Base-by-base conservation (phyloP, 53 echinoderm and acorn worm genomes). In the Hippasteria phrygiana region DNA sequence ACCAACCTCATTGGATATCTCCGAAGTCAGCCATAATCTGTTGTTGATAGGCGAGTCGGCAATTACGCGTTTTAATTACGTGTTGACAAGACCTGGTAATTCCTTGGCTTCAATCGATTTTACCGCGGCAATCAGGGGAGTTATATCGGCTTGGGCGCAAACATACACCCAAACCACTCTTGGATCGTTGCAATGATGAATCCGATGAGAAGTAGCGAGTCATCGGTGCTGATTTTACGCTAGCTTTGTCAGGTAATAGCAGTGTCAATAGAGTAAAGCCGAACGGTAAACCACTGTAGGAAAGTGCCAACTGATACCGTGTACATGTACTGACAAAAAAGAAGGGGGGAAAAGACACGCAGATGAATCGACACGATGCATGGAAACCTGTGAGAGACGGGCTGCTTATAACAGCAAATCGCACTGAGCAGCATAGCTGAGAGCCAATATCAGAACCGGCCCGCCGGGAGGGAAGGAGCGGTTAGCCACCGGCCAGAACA, bases 51-150 rank as follows among this genome's bases (percentile, higher is more conserved):
- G 87, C 91, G 69, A 85, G 87, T 78, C 69, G 48, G 54, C 87
- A 91, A 91, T 91, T 91, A 91, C 69, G 87, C 41, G 42, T 78
- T 87, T 91, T 87, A 91, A 91, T 91, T 91, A 69, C 78, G 87
- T 91, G 91, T 91, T 91, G 91, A 90, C 90, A 70, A 71, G 65
- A 82, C 28, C 43, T 82, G 5, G 82, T 78, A 82, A 82, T 65
- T 29, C 70, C 31, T 22, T 0, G 70, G 47, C 37, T 35, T 85
- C 70, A 85, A 71, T 85, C 85, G 70, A 85, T 70, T 46, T 36
- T 17, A 48, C 67, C 66, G 71, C 48, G 20, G 48, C 85, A 71
- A 85, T 85, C 69, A 34, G 50, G 5, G 70, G 26, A 42, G 56
- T 83, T 12, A 45, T 67, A 42, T 81, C 20, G 13, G 18, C 29